These are phyloP conservation scores for Eunapius fragilis DNA, from an alignment of 37 sponge, comb jelly and placozoan species.

Conservation along the genomic window DNA sequence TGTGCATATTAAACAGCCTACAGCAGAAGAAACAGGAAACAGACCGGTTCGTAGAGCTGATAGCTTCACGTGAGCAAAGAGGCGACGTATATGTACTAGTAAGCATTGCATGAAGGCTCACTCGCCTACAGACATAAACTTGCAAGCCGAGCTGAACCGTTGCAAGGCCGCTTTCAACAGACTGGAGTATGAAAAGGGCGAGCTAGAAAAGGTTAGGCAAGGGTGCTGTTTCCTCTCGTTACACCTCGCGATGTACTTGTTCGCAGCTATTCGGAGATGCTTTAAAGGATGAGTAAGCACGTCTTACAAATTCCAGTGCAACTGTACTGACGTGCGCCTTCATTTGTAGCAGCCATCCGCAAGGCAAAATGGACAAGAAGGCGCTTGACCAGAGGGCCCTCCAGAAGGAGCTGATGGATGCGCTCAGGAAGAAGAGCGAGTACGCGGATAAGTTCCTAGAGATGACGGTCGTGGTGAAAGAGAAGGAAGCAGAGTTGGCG, in stretches of 20 bases:
- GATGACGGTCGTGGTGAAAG: not conserved
- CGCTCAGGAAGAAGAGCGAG: not conserved
- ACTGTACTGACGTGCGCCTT: not conserved
- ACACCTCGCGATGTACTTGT: no score
- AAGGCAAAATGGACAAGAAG: not conserved
- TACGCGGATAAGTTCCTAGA: not conserved
- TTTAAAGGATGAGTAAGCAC: not conserved
- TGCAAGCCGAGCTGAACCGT: constrained; percentile 36
- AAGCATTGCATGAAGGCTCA: not conserved
- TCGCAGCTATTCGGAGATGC: not conserved
- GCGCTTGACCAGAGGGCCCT: not conserved
- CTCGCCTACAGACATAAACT: constrained; percentile 31
- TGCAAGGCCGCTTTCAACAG: constrained; percentile 28
- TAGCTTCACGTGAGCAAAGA: constrained; percentile 34
- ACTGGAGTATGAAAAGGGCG: constrained; percentile 52
- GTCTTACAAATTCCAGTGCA: not conserved
- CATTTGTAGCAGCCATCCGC: not conserved
- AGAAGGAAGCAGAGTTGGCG: not conserved
- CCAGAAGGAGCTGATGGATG: not conserved
- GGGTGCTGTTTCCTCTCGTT: no score
- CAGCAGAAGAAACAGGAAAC: constrained; percentile 37
- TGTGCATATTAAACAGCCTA: constrained; percentile 37
- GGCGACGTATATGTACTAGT: not conserved
- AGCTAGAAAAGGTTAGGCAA: constrained; percentile 39
- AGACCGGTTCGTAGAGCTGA: constrained; percentile 52